Conservation (phyloP, 2,888 invertebrate genomes). For the Apamea sordens region DNA sequence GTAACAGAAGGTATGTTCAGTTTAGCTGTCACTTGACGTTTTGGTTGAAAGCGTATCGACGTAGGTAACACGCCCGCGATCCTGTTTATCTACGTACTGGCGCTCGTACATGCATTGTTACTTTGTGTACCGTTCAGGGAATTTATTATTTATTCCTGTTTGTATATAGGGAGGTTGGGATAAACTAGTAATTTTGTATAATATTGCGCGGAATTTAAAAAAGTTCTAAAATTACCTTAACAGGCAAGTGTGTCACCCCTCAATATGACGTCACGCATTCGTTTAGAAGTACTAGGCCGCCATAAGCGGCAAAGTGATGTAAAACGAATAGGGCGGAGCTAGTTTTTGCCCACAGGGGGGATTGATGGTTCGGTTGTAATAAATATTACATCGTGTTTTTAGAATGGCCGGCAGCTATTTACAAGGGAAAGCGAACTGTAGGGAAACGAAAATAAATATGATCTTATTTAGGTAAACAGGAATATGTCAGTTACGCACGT, state of each 20-base stretch:
- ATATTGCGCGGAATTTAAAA: not conserved
- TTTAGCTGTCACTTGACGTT: conserved; percentile 55
- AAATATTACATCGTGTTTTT: conserved; percentile 23
- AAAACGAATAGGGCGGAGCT: conserved; percentile 67
- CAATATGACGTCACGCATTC: conserved; percentile 74
- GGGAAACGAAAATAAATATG: conserved; percentile 20
- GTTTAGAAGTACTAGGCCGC: conserved; percentile 74
- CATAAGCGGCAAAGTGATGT: conserved; percentile 69
- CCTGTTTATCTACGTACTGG: conserved; percentile 66
- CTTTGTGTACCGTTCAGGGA: conserved; percentile 55
- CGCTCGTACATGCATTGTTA: conserved; percentile 69
- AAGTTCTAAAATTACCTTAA: not conserved
- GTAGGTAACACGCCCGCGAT: conserved; percentile 44
- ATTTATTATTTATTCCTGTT: conserved; percentile 59
- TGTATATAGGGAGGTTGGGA: not conserved
- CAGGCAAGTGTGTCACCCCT: not conserved
- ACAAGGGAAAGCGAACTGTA: not conserved
- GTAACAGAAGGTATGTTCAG: conserved; percentile 19
- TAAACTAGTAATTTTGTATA: conserved; percentile 1
- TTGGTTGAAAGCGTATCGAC: conserved; percentile 58
- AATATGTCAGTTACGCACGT: not conserved
- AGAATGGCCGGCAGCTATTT: conserved; percentile 18
- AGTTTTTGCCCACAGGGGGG: conserved; percentile 39
- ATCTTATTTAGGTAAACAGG: conserved; percentile 9
- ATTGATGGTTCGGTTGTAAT: conserved; percentile 20